Evolutionary conservation across 2,888 invertebrate species (phyloP).

Genomic region (Theretra japonica): DNA sequence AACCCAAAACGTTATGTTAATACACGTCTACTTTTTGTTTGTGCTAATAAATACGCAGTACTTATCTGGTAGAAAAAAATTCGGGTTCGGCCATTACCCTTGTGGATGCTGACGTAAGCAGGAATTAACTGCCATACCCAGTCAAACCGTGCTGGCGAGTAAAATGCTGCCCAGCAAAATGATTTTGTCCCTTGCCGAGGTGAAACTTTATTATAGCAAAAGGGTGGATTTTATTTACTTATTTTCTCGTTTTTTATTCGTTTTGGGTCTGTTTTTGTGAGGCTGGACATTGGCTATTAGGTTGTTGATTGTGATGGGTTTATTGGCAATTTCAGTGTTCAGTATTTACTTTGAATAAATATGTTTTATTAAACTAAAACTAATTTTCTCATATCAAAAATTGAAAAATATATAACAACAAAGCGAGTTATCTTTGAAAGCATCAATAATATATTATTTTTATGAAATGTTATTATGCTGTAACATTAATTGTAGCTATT

Average conservation of each 20-base stretch:
- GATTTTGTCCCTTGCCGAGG: slow-evolving; percentile 41
- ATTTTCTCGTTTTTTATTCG: slow-evolving; percentile 6
- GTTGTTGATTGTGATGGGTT: background rate
- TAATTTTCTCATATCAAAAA: too few species aligned
- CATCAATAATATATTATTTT: too few species aligned
- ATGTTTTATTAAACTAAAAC: too few species aligned
- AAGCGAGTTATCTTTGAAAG: too few species aligned
- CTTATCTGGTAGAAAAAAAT: slow-evolving; percentile 40
- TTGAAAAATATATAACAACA: too few species aligned
- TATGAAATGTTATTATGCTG: too few species aligned
- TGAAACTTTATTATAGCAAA: slow-evolving; percentile 25
- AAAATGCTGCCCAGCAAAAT: slow-evolving; percentile 49
- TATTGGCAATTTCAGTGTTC: background rate
- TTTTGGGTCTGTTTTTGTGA: background rate
- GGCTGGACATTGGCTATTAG: background rate
- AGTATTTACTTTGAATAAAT: too few species aligned
- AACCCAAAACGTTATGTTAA: background rate
- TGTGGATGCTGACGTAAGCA: slow-evolving; percentile 57
- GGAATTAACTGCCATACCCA: slow-evolving; percentile 55
- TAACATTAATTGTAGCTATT: too few species aligned
- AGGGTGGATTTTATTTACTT: slow-evolving; percentile 29
- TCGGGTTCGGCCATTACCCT: slow-evolving; percentile 54
- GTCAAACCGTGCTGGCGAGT: slow-evolving; percentile 49
- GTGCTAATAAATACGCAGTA: slow-evolving; percentile 24
- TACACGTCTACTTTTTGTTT: background rate